Base-by-base conservation (phyloP, 2,888 invertebrate genomes). In the Apamea crenata region DNA sequence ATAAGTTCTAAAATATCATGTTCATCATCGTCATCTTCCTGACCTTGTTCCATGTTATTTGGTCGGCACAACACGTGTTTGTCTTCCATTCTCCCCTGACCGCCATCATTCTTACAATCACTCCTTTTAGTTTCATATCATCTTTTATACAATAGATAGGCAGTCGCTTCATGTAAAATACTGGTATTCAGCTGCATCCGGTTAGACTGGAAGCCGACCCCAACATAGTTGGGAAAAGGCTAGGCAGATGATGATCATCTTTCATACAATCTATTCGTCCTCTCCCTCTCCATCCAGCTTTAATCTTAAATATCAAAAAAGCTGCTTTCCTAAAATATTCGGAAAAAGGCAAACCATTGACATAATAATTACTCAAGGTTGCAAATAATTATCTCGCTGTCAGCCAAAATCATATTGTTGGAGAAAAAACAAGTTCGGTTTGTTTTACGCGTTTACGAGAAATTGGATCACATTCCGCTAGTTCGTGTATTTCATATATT, bases 351-450 rank as follows among this genome's bases (percentile, higher is more conserved):
- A 53, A 61, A 53, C 29, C 14, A 68, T 53, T 61, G 25, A 32
- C 5, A 40, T 69, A 5, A 29, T 10, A 69, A 32, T 36, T 5
- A 25, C 12, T 74, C 83, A 82, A 82, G 68, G 68, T 68, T 83
- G 25, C 59, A 36, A 36, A 16, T 70, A 21, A 82, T 50, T 66
- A 56, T 65, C 18, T 18, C n/a, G 61, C 50, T 67, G 44, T 36
- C 53, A 69, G 1, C 47, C 16, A 44, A 69, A 75, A 29, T 65
- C 25, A 71, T 56, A 18, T 25, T n/a, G 5, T 71, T 47, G 25
- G 40, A 7, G 6, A 50, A 73, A 79, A 16, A 80, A 80, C 80
- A 32, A 74, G 81, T 81, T 81, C 1, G 6, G 16, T 81, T 81
- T n/a, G 75, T 65, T 81, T 70, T 73, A 78, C 63, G 32, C n/a